Evolutionary conservation across 2,888 invertebrate genomes (phyloP).

Genomic region (Phyllotreta cruciferae): DNA sequence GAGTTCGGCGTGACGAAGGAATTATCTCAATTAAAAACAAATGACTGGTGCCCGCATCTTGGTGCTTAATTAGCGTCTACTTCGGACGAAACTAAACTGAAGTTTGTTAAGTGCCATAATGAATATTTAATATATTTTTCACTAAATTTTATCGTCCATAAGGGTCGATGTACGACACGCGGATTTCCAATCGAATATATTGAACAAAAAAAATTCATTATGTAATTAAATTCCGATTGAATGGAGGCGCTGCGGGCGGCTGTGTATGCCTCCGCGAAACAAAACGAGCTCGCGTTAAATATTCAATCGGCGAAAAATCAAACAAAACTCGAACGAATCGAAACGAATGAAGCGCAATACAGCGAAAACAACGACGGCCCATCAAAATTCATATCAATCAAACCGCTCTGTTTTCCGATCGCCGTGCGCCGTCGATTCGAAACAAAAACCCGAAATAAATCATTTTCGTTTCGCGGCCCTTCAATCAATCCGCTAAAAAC

Average conservation of each 20-base stretch:
- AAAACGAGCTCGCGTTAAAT: neutral
- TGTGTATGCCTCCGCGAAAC: no score
- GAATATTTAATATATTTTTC: slow-evolving; percentile 49
- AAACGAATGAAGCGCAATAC: slow-evolving; percentile 44
- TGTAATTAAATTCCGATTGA: no score
- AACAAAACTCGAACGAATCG: slow-evolving; percentile 33
- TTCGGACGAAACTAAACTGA: slow-evolving; percentile 48
- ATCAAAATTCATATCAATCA: slow-evolving; percentile 47
- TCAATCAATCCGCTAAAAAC: slow-evolving; percentile 43
- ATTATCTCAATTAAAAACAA: slow-evolving; percentile 53
- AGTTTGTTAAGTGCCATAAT: slow-evolving; percentile 49
- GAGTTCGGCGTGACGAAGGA: slow-evolving; percentile 41
- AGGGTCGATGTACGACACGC: slow-evolving; percentile 28
- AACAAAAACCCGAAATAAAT: slow-evolving; percentile 48
- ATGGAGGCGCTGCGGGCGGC: no score
- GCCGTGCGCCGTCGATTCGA: slow-evolving; percentile 37
- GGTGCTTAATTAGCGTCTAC: slow-evolving; percentile 52
- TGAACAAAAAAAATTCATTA: no score
- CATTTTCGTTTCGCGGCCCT: slow-evolving; percentile 43
- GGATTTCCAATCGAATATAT: no score
- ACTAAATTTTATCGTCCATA: slow-evolving; percentile 39
- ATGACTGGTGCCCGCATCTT: slow-evolving; percentile 54
- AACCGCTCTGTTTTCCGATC: slow-evolving; percentile 38
- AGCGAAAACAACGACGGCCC: slow-evolving; percentile 36
- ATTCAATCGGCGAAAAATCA: slow-evolving; percentile 14